These are phyloP conservation scores for Acridotheres tristis DNA, from an alignment of 2,797 vertebrate genomes.

Conservation along the genomic window DNA sequence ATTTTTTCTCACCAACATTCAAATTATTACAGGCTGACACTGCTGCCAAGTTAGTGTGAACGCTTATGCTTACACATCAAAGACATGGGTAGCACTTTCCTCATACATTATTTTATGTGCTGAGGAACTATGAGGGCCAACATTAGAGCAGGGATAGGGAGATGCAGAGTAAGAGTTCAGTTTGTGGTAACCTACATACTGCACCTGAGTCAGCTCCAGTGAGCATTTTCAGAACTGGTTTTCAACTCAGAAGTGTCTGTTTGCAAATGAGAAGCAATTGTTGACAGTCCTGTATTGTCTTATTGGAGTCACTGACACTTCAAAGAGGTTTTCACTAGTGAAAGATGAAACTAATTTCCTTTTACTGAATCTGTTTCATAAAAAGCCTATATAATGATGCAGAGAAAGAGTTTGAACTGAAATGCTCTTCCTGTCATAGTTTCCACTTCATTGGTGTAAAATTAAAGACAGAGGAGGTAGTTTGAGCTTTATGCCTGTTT, in stretches of 20 bases:
- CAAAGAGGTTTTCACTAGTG: slow-evolving; percentile 12
- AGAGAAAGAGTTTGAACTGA: background rate
- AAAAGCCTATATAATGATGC: background rate
- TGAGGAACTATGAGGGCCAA: background rate
- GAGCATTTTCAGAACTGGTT: slow-evolving; percentile 12
- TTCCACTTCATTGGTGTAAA: background rate
- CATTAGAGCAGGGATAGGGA: background rate
- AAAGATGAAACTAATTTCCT: background rate
- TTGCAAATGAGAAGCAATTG: background rate
- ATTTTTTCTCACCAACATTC: background rate
- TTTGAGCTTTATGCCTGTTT: background rate
- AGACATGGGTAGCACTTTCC: background rate
- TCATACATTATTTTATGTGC: background rate
- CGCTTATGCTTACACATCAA: background rate
- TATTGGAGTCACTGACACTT: background rate
- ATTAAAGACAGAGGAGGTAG: background rate
- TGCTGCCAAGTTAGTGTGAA: background rate
- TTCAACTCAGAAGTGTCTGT: background rate
- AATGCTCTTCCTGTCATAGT: background rate
- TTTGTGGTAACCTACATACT: background rate
- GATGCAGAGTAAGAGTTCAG: background rate
- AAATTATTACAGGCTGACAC: background rate
- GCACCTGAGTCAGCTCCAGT: background rate
- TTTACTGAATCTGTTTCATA: background rate
- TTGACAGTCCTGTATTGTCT: background rate